Conservation (phyloP, 1,140 invertebrate genomes). For the Bombus superbus region DNA sequence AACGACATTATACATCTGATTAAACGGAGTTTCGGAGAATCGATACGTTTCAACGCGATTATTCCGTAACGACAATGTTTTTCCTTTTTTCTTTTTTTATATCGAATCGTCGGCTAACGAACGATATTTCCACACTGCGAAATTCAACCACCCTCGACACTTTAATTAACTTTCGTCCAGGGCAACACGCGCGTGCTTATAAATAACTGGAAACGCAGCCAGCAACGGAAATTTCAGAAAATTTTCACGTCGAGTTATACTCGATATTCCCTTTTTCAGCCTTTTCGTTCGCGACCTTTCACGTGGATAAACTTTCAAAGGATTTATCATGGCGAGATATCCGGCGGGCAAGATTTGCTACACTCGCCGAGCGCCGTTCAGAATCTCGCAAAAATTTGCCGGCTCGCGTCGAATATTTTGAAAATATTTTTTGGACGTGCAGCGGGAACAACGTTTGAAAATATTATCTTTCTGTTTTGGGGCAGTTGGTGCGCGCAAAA, state of each 20-base stretch:
- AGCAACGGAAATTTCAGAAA: neutral
- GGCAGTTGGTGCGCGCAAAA: neutral
- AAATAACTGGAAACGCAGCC: slow-evolving; percentile 23
- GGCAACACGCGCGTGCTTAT: slow-evolving; percentile 8
- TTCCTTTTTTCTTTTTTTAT: neutral
- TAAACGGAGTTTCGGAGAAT: slow-evolving; percentile 33
- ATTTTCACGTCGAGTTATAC: slow-evolving; percentile 9
- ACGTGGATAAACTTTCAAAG: neutral
- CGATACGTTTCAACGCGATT: neutral
- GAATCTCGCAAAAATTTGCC: neutral
- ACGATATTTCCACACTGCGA: neutral
- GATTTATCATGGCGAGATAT: neutral
- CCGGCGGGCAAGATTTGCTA: neutral
- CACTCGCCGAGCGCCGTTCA: neutral
- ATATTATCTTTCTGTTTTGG: slow-evolving; percentile 7
- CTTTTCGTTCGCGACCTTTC: neutral
- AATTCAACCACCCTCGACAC: neutral
- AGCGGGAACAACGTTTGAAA: neutral
- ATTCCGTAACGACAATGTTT: neutral
- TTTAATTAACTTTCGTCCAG: slow-evolving; percentile 51
- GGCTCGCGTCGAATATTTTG: neutral
- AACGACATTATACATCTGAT: neutral
- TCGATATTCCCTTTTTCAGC: neutral
- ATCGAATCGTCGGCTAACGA: neutral
- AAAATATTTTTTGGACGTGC: neutral